These are phyloP conservation scores for Epizoanthus illoricatus DNA, from an alignment of 92 coral and sea anemone species.

Conservation along the genomic window DNA sequence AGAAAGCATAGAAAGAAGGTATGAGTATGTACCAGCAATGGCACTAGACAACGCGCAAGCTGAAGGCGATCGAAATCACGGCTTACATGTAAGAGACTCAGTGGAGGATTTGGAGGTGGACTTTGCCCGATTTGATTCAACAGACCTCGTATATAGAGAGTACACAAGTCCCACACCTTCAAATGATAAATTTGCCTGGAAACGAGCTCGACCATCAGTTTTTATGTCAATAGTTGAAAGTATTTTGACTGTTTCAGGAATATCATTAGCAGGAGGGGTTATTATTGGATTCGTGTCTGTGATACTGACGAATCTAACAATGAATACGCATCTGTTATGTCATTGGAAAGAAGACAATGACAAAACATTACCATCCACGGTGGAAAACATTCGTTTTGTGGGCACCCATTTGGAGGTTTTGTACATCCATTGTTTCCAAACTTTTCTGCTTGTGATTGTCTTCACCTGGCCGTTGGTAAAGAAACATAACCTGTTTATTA, in stretches of 20 bases:
- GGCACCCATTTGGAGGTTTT: not conserved
- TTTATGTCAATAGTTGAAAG: not conserved
- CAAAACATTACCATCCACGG: not conserved
- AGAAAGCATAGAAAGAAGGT: constrained; percentile 7
- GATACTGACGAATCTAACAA: no score
- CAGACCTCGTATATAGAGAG: constrained; percentile 11
- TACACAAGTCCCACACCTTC: constrained; percentile 14
- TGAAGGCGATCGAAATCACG: not conserved
- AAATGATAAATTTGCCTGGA: constrained; percentile 26
- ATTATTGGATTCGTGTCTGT: not conserved
- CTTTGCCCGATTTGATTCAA: constrained; percentile 1
- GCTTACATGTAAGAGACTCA: no score
- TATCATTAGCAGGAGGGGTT: not conserved
- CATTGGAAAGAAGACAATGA: constrained; percentile 2
- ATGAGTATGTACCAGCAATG: not conserved
- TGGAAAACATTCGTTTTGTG: not conserved
- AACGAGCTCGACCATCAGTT: constrained; percentile 7
- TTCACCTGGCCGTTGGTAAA: constrained; percentile 39
- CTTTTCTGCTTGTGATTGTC: constrained; percentile 13
- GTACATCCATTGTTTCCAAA: constrained; percentile 35
- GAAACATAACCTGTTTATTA: constrained; percentile 4
- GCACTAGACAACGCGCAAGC: not conserved
- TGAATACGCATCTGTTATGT: not conserved
- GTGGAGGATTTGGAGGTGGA: not conserved
- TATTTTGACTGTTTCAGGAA: not conserved